Conservation (phyloP, 2,113 vertebrate genomes). For the Stegostoma tigrinum region DNA sequence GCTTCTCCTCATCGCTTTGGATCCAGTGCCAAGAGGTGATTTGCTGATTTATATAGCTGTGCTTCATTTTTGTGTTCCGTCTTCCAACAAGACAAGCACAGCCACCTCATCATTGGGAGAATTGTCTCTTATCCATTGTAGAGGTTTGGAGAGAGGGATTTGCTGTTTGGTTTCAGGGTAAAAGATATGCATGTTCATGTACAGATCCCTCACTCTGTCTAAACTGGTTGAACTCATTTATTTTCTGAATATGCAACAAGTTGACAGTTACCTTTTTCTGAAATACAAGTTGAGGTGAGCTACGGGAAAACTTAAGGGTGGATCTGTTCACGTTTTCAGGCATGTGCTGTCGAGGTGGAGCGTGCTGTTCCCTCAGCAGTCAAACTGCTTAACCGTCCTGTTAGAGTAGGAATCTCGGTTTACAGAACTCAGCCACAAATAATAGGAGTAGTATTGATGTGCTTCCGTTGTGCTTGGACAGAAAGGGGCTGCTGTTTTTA, state of each 20-base stretch:
- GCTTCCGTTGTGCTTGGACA: neutral
- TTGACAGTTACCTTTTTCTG: neutral
- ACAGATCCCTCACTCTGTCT: neutral
- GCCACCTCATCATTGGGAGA: neutral
- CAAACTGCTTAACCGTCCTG: neutral
- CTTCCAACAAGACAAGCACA: no score
- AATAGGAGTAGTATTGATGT: no score
- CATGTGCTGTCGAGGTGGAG: neutral
- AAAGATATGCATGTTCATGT: neutral
- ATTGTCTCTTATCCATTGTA: neutral
- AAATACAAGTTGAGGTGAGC: neutral
- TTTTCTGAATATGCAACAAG: neutral
- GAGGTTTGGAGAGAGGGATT: neutral
- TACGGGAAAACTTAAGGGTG: neutral
- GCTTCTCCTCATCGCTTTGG: neutral
- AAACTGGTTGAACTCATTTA: neutral
- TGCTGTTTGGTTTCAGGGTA: neutral
- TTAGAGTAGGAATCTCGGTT: neutral
- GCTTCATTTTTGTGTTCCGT: neutral
- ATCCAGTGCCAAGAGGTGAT: neutral
- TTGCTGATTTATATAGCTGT: neutral
- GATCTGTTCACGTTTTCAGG: neutral
- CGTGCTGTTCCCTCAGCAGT: neutral
- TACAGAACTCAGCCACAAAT: no score
- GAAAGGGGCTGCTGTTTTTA: neutral